These are phyloP conservation scores for Drosophila stalkeri DNA, from an alignment of 2,888 invertebrate species.

Conservation along the genomic window DNA sequence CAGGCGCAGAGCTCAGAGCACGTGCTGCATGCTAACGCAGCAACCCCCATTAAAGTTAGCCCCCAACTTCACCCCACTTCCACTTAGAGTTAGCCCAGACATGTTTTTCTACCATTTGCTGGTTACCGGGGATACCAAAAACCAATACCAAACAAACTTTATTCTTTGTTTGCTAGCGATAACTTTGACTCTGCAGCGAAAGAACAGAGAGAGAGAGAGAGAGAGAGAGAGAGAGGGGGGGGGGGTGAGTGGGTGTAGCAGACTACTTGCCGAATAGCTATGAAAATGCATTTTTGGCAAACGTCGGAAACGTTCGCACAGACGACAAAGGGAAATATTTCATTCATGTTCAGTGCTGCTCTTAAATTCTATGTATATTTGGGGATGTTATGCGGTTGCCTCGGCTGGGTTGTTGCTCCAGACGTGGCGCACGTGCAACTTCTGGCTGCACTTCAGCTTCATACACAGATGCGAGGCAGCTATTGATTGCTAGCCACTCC, in stretches of 20 bases:
- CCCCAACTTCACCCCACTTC: neutral
- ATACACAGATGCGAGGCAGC: constrained; percentile 1
- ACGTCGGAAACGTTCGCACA: constrained; percentile 29
- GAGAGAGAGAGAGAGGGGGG: too few relatives aligned
- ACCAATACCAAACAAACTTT: constrained; percentile 66
- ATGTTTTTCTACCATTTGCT: constrained; percentile 63
- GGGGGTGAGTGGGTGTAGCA: constrained; percentile 2
- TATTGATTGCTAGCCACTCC: constrained; percentile 59
- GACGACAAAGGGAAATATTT: constrained; percentile 19
- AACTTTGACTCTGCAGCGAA: constrained; percentile 7
- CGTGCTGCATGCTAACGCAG: constrained; percentile 54
- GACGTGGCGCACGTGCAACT: constrained; percentile 49
- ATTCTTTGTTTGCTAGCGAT: constrained; percentile 51
- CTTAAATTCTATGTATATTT: constrained; percentile 25
- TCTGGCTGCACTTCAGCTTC: constrained; percentile 2
- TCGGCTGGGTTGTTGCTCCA: constrained; percentile 5
- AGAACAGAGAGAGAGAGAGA: neutral
- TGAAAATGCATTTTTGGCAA: constrained; percentile 69
- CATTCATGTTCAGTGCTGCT: constrained; percentile 20
- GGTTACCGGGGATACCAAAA: constrained; percentile 69
- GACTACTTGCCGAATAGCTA: constrained; percentile 43
- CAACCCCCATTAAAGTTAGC: constrained; percentile 46
- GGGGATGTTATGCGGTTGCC: constrained; percentile 9
- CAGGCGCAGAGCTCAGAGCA: constrained; percentile 65
- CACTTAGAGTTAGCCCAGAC: constrained; percentile 49